Evolutionary conservation across 2,113 vertebrate species (phyloP).

Genomic region (Microcebus tavaratra): DNA sequence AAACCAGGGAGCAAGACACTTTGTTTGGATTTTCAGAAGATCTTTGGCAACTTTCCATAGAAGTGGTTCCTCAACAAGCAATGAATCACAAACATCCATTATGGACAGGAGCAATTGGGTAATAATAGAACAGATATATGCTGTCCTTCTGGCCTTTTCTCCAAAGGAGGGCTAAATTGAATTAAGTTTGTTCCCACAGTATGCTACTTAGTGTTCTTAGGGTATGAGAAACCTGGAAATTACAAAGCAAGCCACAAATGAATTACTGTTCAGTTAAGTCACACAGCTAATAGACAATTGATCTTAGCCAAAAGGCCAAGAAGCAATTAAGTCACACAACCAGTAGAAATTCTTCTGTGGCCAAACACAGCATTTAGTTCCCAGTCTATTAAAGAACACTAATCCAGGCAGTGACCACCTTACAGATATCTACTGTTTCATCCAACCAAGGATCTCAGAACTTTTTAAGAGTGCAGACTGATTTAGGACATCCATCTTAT

Average conservation of each 20-base stretch:
- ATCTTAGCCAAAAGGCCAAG: too few relatives aligned
- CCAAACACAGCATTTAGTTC: not conserved
- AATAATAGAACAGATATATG: constrained; percentile 57
- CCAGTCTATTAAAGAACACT: not conserved
- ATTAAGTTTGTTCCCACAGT: constrained; percentile 60
- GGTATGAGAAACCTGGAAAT: constrained; percentile 56
- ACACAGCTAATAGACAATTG: not conserved
- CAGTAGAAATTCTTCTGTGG: constrained; percentile 40
- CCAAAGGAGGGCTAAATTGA: constrained; percentile 32
- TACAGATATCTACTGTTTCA: not conserved
- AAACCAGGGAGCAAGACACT: constrained; percentile 50
- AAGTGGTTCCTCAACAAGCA: constrained; percentile 55
- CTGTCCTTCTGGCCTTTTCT: constrained; percentile 30
- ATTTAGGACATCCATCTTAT: not conserved
- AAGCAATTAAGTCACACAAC: not conserved
- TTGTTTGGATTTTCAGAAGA: constrained; percentile 67
- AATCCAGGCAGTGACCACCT: not conserved
- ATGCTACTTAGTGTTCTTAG: not conserved
- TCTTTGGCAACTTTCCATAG: constrained; percentile 54
- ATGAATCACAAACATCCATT: constrained; percentile 56
- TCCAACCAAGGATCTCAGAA: not conserved
- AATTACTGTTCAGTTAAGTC: constrained; percentile 1
- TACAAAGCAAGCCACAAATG: constrained; percentile 32
- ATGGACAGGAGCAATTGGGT: constrained; percentile 17
- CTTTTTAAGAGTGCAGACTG: not conserved